These are phyloP conservation scores for Troides helena DNA, from an alignment of 2,888 invertebrate genomes.

Conservation along the genomic window DNA sequence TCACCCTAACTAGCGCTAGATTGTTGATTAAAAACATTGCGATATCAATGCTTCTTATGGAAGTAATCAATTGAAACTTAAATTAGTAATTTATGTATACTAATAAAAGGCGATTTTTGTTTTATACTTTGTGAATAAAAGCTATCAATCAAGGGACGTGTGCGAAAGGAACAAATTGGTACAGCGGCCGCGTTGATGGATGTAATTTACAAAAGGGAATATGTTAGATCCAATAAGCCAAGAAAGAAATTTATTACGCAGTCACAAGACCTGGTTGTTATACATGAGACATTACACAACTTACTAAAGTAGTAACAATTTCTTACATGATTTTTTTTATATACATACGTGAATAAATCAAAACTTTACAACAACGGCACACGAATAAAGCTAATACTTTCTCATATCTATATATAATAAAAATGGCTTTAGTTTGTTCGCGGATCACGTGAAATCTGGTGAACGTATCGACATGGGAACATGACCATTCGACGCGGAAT, in stretches of 20 bases:
- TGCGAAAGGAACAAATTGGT: slow-evolving; percentile 30
- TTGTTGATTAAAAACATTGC: too few relatives aligned
- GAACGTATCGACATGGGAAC: too few relatives aligned
- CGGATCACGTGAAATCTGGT: too few relatives aligned
- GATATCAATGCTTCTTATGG: too few relatives aligned
- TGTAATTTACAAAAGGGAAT: slow-evolving; percentile 29
- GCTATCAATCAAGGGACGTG: slow-evolving; percentile 26
- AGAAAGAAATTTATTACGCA: slow-evolving; percentile 28
- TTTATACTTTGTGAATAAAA: slow-evolving; percentile 7
- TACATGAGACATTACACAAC: slow-evolving; percentile 3
- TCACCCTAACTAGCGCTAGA: too few relatives aligned
- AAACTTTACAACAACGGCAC: too few relatives aligned
- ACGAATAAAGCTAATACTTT: background rate
- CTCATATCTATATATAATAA: background rate
- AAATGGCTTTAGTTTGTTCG: too few relatives aligned
- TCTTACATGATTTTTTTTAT: background rate
- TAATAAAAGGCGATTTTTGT: background rate
- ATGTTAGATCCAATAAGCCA: slow-evolving; percentile 30
- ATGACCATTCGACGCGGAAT: too few relatives aligned
- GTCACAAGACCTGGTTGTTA: slow-evolving; percentile 13
- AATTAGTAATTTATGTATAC: too few relatives aligned
- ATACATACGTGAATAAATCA: background rate
- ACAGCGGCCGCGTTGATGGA: slow-evolving; percentile 29
- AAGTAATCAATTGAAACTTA: too few relatives aligned
- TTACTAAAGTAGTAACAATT: background rate